These are phyloP conservation scores for Streptopelia turtur DNA, from an alignment of 2,797 vertebrate genomes.

Conservation along the genomic window DNA sequence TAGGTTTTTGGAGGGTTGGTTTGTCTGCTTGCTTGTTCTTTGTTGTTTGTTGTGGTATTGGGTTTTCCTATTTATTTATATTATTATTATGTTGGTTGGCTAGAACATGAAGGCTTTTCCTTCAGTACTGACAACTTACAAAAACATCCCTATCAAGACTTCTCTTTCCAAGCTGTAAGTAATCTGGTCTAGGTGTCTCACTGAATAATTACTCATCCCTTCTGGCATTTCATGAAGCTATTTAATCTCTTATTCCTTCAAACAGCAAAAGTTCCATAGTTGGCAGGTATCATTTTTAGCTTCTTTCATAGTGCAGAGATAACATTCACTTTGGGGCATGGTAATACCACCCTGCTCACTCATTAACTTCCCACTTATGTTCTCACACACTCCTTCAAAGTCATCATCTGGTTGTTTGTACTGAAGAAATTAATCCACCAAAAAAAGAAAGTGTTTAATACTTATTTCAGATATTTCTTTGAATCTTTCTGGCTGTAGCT, in stretches of 20 bases:
- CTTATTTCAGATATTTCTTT: not conserved
- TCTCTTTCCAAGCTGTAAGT: not conserved
- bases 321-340: conserved; percentile 12
- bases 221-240: conserved; percentile 47
- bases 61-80: not conserved
- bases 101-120: not conserved
- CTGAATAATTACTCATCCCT: conserved; percentile 35
- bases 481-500: not conserved
- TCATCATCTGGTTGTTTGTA: not conserved
- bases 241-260: conserved; percentile 34
- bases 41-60: not conserved
- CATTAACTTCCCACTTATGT: conserved; percentile 48
- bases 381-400: not conserved
- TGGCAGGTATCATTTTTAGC: conserved; percentile 59
- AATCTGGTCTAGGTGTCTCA: not conserved
- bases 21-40: not conserved
- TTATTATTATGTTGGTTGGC: not conserved
- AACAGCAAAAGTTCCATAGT: not conserved
- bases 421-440: not conserved
- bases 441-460: not conserved
- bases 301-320: conserved; percentile 26
- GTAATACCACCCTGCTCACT: conserved; percentile 39
- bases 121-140: not conserved
- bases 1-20: accelerated
- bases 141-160: not conserved